Conservation (phyloP, 2,888 invertebrate species). For the Carcina quercana region DNA sequence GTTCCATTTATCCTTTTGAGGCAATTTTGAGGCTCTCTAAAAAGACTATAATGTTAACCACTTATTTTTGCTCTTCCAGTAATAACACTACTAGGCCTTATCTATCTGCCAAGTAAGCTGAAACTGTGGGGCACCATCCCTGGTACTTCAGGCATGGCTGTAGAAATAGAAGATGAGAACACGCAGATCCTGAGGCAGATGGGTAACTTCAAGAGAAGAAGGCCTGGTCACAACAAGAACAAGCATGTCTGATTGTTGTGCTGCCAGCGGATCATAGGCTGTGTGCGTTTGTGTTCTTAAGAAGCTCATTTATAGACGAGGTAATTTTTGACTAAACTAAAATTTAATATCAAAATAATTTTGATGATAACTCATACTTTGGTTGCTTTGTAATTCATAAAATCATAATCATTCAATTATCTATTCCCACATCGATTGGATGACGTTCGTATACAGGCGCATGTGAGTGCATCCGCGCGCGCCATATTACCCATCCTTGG, state of each 20-base stretch:
- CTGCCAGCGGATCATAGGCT: conserved; percentile 6
- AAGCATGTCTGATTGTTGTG: conserved; percentile 49
- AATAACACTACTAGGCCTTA: conserved; percentile 78
- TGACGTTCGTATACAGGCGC: too few relatives aligned
- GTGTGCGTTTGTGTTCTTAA: conserved; percentile 11
- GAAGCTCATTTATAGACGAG: too few relatives aligned
- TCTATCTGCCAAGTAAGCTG: conserved; percentile 79
- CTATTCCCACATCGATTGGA: too few relatives aligned
- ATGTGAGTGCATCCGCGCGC: too few relatives aligned
- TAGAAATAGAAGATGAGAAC: conserved; percentile 81
- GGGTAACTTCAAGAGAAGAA: conserved; percentile 76
- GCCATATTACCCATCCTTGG: too few relatives aligned
- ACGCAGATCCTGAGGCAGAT: conserved; percentile 78
- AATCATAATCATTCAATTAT: too few relatives aligned
- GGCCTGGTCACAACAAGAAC: conserved; percentile 51
- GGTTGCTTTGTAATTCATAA: too few relatives aligned
- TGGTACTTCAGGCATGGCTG: conserved; percentile 52
- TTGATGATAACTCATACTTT: too few relatives aligned
- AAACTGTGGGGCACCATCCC: conserved; percentile 78
- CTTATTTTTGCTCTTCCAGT: background rate
- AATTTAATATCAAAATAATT: too few relatives aligned
- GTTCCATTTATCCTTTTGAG: too few relatives aligned
- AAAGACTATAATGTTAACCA: background rate
- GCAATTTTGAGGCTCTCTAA: too few relatives aligned
- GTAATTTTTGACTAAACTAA: too few relatives aligned